These are phyloP conservation scores for Cheilosia variabilis DNA, from an alignment of 2,888 invertebrate species.

Conservation along the genomic window DNA sequence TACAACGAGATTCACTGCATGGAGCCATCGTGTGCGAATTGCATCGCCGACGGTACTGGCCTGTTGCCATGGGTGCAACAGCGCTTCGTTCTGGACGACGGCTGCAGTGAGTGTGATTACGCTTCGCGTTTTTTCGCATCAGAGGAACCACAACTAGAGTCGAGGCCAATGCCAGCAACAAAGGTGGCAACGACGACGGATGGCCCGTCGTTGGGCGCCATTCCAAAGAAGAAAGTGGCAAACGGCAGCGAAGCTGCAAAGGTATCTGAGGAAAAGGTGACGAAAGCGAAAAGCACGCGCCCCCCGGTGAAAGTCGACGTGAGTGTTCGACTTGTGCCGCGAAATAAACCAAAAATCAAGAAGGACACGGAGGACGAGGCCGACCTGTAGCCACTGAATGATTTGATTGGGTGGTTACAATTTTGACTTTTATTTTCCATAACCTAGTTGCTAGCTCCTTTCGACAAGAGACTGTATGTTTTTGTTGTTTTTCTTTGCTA, in stretches of 20 bases:
- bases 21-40: slow-evolving; percentile 52
- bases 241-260: slow-evolving; percentile 47
- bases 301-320: slow-evolving; percentile 90
- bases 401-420: slow-evolving; percentile 60
- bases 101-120: slow-evolving; percentile 57
- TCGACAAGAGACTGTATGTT: slow-evolving; percentile 17
- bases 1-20: slow-evolving; percentile 52
- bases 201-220: slow-evolving; percentile 8
- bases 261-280: slow-evolving; percentile 65
- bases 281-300: slow-evolving; percentile 77
- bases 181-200: slow-evolving; percentile 6
- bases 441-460: slow-evolving; percentile 3
- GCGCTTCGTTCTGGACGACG: slow-evolving; percentile 81
- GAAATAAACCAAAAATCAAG: slow-evolving; percentile 83
- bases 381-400: slow-evolving; percentile 36
- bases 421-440: slow-evolving; percentile 10
- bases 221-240: slow-evolving; percentile 8
- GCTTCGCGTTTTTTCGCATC: slow-evolving; percentile 69
- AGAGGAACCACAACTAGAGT: slow-evolving; percentile 45
- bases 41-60: slow-evolving; percentile 78
- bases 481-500: slow-evolving; percentile 4
- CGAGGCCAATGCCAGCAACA: background rate
- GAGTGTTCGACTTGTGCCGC: slow-evolving; percentile 89
- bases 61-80: slow-evolving; percentile 83
- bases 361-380: slow-evolving; percentile 45